These are phyloP conservation scores for Hyles vespertilio DNA, from an alignment of 1,140 invertebrate species.

Conservation along the genomic window DNA sequence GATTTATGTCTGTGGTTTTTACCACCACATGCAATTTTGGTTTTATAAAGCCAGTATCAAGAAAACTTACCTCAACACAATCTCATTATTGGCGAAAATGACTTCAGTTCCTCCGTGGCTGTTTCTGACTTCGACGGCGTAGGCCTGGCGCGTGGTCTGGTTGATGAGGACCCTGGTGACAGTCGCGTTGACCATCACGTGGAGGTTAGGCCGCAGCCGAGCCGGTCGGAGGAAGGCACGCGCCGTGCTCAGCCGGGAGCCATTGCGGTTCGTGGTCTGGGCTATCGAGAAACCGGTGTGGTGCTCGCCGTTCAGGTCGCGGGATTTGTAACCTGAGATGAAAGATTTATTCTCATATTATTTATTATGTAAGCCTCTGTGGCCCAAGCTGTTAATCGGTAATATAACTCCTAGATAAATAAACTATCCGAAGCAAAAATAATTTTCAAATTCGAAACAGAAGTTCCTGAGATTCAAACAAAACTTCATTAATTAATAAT, in stretches of 20 bases:
- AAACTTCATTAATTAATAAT: too few relatives aligned
- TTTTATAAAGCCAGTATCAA: neutral
- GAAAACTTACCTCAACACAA: constrained; percentile 68
- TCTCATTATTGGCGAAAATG: constrained; percentile 80
- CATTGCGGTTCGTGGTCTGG: constrained; percentile 92
- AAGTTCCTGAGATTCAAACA: too few relatives aligned
- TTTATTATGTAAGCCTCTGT: too few relatives aligned
- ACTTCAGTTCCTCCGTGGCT: constrained; percentile 78
- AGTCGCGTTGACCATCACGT: constrained; percentile 86
- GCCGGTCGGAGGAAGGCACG: constrained; percentile 90
- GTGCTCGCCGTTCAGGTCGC: constrained; percentile 90
- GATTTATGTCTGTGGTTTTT: too few relatives aligned
- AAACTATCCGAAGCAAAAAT: too few relatives aligned
- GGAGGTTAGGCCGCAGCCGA: constrained; percentile 82
- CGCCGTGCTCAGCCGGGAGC: constrained; percentile 88
- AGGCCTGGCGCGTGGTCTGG: constrained; percentile 75
- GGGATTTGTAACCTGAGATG: constrained; percentile 82
- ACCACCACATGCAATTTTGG: neutral
- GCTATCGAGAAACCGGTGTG: constrained; percentile 89
- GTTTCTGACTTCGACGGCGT: constrained; percentile 77
- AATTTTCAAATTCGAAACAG: too few relatives aligned
- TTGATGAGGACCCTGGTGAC: constrained; percentile 80
- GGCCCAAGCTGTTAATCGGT: too few relatives aligned
- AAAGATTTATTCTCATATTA: neutral
- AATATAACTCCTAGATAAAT: too few relatives aligned